Percentiles rank a stretch among this genome's conserved stretches.
phyloP scores from a whole-genome alignment of 2,888 invertebrate genomes.

The Tetragnatha montana region DNA sequence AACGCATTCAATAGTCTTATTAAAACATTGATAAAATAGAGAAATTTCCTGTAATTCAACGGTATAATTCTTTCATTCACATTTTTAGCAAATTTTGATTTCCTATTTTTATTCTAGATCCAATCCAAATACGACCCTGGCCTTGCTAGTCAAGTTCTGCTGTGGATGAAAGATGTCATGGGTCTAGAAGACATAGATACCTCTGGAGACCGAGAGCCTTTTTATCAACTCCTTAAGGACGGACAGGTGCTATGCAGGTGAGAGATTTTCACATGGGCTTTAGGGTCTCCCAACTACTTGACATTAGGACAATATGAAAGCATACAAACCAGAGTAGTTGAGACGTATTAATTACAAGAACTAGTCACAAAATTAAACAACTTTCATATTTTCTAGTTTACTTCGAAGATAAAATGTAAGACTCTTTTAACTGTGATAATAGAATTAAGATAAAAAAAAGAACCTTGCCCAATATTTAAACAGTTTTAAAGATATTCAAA shows the following conservation, averaged over 20 bases:
- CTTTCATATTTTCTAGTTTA: too few species aligned
- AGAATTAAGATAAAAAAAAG: too few species aligned
- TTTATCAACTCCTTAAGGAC: slow-evolving; percentile 90
- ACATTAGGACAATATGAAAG: not conserved
- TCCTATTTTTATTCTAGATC: slow-evolving; percentile 82
- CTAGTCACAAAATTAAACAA: not conserved
- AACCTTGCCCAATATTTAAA: too few species aligned
- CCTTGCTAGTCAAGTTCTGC: slow-evolving; percentile 91
- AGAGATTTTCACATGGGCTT: not conserved
- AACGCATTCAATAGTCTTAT: too few species aligned
- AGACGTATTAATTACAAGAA: not conserved
- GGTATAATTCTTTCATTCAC: too few species aligned
- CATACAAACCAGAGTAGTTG: not conserved
- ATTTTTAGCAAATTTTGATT: too few species aligned
- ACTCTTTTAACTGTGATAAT: too few species aligned
- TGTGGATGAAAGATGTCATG: slow-evolving; percentile 92
- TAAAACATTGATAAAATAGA: too few species aligned
- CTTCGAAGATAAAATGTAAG: too few species aligned
- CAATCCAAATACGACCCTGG: slow-evolving; percentile 98
- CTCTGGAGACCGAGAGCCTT: slow-evolving; percentile 94
- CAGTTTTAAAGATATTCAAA: too few species aligned
- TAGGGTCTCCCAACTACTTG: too few species aligned
- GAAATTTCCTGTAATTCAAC: too few species aligned
- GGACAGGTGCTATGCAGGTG: slow-evolving; percentile 94
- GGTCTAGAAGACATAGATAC: slow-evolving; percentile 89